phyloP scores from a whole-genome alignment of 2,113 vertebrate species.

The Phylloscopus whistleri region DNA sequence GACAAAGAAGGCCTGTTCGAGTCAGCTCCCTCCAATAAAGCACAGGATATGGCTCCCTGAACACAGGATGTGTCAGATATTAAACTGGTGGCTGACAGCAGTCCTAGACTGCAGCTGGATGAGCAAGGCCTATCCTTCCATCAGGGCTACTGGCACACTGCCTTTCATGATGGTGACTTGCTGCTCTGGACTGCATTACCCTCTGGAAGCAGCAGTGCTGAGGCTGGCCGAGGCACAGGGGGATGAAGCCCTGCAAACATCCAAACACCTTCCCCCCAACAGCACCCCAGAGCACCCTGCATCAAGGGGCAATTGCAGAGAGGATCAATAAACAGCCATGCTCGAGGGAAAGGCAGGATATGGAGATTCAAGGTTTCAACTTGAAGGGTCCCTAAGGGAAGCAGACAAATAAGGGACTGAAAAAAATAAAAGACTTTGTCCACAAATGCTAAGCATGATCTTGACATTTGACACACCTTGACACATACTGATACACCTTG shows the following conservation, averaged over 20 bases:
- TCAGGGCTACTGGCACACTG: accelerated
- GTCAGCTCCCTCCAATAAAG: not conserved
- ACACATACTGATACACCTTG: not conserved
- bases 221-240: not conserved
- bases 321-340: not conserved
- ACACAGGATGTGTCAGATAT: not conserved
- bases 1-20: not conserved
- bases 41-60: not conserved
- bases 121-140: not conserved
- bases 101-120: not conserved
- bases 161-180: accelerated
- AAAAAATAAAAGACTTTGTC: not conserved
- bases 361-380: not conserved
- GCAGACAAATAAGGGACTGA: not conserved
- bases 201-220: not conserved
- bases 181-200: not conserved
- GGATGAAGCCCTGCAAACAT: not conserved
- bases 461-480: not conserved
- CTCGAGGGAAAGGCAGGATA: not conserved
- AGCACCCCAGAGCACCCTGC: not conserved
- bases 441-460: not conserved
- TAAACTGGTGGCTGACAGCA: not conserved
- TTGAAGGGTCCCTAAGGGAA: not conserved
- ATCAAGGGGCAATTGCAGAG: not conserved
- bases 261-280: accelerated